Evolutionary conservation across 2,888 invertebrate species (phyloP).

Genomic region (Hedya salicella): DNA sequence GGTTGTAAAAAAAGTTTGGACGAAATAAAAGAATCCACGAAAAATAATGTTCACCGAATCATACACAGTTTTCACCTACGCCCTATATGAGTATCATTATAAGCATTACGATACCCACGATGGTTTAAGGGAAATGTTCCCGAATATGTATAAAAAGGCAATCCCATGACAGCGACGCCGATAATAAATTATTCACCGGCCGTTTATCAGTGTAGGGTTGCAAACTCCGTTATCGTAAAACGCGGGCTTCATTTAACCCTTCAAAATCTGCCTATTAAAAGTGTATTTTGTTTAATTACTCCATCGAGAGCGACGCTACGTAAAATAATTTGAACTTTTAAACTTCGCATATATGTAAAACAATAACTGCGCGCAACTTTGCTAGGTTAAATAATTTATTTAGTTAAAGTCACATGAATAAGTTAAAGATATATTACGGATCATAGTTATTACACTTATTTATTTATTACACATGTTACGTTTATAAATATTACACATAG

Average conservation of each 20-base stretch:
- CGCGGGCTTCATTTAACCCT: background rate
- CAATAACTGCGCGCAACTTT: too few species aligned
- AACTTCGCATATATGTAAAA: too few species aligned
- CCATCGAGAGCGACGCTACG: background rate
- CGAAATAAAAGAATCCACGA: too few species aligned
- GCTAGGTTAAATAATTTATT: too few species aligned
- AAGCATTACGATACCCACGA: background rate
- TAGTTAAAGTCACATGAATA: too few species aligned
- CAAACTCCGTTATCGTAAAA: slow-evolving; percentile 8
- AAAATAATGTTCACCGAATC: background rate
- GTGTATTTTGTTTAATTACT: background rate
- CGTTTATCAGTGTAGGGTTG: slow-evolving; percentile 3
- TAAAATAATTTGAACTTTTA: background rate
- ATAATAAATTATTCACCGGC: slow-evolving; percentile 14
- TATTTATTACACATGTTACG: too few species aligned
- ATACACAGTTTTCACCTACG: background rate
- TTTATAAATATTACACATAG: too few species aligned
- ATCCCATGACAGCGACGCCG: slow-evolving; percentile 3
- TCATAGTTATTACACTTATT: too few species aligned
- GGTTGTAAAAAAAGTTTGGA: too few species aligned
- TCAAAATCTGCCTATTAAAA: background rate
- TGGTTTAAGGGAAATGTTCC: background rate
- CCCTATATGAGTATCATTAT: background rate
- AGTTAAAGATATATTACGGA: too few species aligned
- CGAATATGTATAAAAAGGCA: slow-evolving; percentile 1